Conservation (phyloP, 2,888 invertebrate species). For the Microchrysa polita region DNA sequence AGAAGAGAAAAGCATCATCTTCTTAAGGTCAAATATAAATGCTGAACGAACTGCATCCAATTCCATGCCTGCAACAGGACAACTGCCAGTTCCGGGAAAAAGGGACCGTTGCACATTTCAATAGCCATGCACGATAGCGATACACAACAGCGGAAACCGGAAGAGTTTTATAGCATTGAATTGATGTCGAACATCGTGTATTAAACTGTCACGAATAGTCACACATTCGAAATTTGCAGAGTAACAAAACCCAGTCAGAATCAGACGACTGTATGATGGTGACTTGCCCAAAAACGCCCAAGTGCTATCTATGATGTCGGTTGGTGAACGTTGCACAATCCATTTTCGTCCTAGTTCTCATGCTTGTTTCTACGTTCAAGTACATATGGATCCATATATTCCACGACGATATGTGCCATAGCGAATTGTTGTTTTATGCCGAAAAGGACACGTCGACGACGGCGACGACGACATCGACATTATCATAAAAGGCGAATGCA, state of each 20-base stretch:
- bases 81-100: neutral
- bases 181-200: conserved; percentile 22
- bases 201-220: conserved; percentile 27
- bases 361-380: neutral
- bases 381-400: neutral
- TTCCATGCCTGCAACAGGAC: neutral
- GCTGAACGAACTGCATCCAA: neutral
- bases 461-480: neutral
- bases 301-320: too few species aligned
- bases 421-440: neutral
- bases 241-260: neutral
- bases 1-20: neutral
- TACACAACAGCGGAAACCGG: neutral
- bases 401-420: conserved; percentile 4
- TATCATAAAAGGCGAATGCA: conserved; percentile 9
- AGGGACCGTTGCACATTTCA: neutral
- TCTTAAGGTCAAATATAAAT: neutral
- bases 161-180: conserved; percentile 21
- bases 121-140: conserved; percentile 11
- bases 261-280: neutral
- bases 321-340: too few species aligned
- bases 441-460: conserved; percentile 15
- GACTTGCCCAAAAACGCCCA: neutral
- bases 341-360: too few species aligned
- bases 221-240: conserved; percentile 1